Evolutionary conservation across 2,888 invertebrate species (phyloP).

Genomic region (Clanis bilineata): DNA sequence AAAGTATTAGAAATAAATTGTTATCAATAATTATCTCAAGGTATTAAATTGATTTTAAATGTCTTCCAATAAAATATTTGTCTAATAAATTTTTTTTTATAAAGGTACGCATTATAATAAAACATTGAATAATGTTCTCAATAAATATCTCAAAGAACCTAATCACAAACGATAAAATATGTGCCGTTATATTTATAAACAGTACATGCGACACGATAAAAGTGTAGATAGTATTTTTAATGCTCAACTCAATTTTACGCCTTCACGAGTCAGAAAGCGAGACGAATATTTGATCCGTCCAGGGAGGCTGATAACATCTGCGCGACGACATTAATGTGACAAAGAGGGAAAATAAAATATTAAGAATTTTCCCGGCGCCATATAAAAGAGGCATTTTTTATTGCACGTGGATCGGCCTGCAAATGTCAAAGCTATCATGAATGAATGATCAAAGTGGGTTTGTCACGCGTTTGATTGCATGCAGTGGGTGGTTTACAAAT

Average conservation of each 20-base stretch:
- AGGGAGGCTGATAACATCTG: conserved; percentile 63
- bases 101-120: no score
- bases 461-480: conserved; percentile 27
- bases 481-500: conserved; percentile 19
- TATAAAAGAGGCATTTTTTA: conserved; percentile 19
- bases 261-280: conserved; percentile 58
- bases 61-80: no score
- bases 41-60: background rate
- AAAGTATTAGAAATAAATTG: background rate
- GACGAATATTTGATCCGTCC: conserved; percentile 66
- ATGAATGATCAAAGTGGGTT: conserved; percentile 45
- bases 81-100: no score
- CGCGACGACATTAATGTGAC: conserved; percentile 67
- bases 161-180: background rate
- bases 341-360: conserved; percentile 40
- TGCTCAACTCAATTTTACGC: conserved; percentile 70
- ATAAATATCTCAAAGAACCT: background rate
- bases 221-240: conserved; percentile 38
- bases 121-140: no score
- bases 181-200: conserved; percentile 23
- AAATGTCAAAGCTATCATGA: conserved; percentile 32
- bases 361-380: conserved; percentile 25
- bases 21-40: background rate
- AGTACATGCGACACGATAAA: conserved; percentile 6
- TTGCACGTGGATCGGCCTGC: conserved; percentile 17